A percentile compares a stretch with the other conserved stretches of the same genome.
Conservation (phyloP, 2,113 vertebrate species). For the Acanthisitta chloris region DNA sequence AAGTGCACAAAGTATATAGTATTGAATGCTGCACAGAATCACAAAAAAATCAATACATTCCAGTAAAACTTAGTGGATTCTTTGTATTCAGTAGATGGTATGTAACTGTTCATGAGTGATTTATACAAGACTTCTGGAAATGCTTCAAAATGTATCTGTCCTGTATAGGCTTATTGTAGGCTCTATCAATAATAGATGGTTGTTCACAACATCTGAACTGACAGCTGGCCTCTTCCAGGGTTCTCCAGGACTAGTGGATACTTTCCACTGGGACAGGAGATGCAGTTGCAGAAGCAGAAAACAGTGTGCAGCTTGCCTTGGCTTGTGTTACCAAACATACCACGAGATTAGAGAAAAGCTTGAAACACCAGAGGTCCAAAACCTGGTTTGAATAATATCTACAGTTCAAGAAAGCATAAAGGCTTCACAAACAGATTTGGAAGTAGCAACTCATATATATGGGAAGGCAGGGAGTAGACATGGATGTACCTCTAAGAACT, state of each 20-base stretch:
- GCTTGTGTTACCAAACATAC: neutral
- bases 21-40: neutral
- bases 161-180: neutral
- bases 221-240: neutral
- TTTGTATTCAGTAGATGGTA: neutral
- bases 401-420: neutral
- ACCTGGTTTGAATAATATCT: neutral
- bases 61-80: neutral
- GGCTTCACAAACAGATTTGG: neutral
- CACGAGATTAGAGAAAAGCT: fast-evolving
- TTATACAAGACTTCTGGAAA: neutral
- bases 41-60: neutral
- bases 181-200: neutral
- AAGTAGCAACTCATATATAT: neutral
- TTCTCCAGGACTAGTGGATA: neutral
- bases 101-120: neutral
- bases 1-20: neutral
- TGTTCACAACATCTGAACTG: neutral
- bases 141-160: neutral
- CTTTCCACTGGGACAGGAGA: neutral
- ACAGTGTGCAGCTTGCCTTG: neutral
- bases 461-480: neutral
- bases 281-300: neutral
- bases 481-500: neutral
- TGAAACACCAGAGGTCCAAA: neutral